Conservation (phyloP, 2,113 vertebrate species). For the Toxotes chatareus region DNA sequence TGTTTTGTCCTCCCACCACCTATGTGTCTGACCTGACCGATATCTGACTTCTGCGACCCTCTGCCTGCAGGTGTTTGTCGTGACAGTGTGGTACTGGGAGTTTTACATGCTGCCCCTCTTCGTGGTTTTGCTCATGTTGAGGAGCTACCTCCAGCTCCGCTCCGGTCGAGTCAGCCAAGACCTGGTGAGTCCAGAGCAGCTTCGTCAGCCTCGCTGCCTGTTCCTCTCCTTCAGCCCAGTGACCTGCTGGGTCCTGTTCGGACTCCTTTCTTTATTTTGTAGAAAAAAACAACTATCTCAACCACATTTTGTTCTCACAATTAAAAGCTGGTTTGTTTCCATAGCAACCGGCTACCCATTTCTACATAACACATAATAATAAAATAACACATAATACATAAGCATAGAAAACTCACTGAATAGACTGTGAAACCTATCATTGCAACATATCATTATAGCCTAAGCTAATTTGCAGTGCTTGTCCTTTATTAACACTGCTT, state of each 20-base stretch:
- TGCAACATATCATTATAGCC: slow-evolving; percentile 48
- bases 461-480: slow-evolving; percentile 54
- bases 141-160: slow-evolving; percentile 88
- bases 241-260: slow-evolving; percentile 11
- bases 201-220: neutral
- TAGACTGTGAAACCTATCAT: slow-evolving; percentile 20
- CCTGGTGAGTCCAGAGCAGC: slow-evolving; percentile 83
- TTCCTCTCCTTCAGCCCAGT: neutral
- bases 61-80: slow-evolving; percentile 88
- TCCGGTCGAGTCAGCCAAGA: slow-evolving; percentile 87
- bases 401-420: slow-evolving; percentile 62
- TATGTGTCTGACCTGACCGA: neutral
- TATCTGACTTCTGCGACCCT: slow-evolving; percentile 37
- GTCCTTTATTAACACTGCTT: slow-evolving; percentile 27
- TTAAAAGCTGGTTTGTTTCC: slow-evolving; percentile 60
- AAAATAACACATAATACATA: slow-evolving; percentile 52
- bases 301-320: slow-evolving; percentile 25
- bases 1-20: slow-evolving; percentile 1
- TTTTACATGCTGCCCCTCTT: slow-evolving; percentile 95
- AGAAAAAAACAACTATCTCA: slow-evolving; percentile 2
- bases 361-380: slow-evolving; percentile 43
- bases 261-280: slow-evolving; percentile 11
- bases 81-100: slow-evolving; percentile 93
- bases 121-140: slow-evolving; percentile 89
- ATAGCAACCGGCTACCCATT: slow-evolving; percentile 57